Evolutionary conservation across 2,113 vertebrate genomes (phyloP).

Genomic region (Cyanoliseus patagonus): DNA sequence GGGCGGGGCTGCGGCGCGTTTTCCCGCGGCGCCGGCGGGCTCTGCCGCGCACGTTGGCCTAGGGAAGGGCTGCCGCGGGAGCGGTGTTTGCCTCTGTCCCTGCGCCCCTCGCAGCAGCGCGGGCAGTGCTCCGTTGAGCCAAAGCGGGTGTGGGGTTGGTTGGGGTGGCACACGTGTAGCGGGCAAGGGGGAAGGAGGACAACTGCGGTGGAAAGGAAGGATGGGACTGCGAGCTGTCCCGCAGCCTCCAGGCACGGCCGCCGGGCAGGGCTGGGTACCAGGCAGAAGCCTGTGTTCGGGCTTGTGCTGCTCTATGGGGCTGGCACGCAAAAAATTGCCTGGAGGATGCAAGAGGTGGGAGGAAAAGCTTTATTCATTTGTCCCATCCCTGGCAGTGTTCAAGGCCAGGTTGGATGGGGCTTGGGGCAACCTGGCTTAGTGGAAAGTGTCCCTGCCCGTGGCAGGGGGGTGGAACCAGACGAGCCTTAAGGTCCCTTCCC

Average conservation of each 20-base stretch:
- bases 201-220: fast-evolving
- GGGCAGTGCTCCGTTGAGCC: fast-evolving
- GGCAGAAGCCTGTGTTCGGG: not conserved
- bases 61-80: not conserved
- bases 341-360: not conserved
- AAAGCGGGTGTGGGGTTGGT: fast-evolving
- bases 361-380: not conserved
- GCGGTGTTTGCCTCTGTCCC: too few species aligned
- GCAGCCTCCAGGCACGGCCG: fast-evolving
- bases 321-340: not conserved
- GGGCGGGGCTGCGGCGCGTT: not conserved
- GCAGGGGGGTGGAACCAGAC: not conserved
- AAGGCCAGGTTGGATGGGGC: not conserved
- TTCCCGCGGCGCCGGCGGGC: not conserved
- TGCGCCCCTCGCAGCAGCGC: fast-evolving
- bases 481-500: not conserved
- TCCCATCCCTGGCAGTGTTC: not conserved
- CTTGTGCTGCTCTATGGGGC: not conserved
- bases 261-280: fast-evolving
- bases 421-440: not conserved
- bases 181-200: not conserved
- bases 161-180: fast-evolving
- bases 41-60: not conserved
- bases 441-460: not conserved
- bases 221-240: too few species aligned